These are phyloP conservation scores for Campylomormyrus numenius DNA, from an alignment of 2,113 vertebrate genomes.

Conservation along the genomic window DNA sequence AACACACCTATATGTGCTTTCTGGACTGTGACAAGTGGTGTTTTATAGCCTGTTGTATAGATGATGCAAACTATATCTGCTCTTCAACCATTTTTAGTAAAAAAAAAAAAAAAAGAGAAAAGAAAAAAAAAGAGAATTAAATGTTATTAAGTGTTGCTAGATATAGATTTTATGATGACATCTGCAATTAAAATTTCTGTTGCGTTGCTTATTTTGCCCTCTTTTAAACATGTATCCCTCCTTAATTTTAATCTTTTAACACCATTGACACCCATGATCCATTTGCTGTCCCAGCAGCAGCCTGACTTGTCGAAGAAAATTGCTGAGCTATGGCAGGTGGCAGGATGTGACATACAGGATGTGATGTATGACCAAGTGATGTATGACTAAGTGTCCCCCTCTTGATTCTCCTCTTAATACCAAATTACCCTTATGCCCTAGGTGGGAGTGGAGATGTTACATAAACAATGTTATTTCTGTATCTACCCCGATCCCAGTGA, in stretches of 20 bases:
- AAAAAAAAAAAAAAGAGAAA: constrained; percentile 46
- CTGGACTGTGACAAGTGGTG: constrained; percentile 99
- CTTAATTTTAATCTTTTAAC: constrained; percentile 65
- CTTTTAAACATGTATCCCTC: constrained; percentile 69
- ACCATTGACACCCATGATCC: constrained; percentile 23
- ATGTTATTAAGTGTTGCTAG: constrained; percentile 97
- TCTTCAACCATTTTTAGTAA: constrained; percentile 94
- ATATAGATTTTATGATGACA: constrained; percentile 90
- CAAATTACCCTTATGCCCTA: constrained; percentile 28
- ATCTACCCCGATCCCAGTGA: constrained; percentile 34
- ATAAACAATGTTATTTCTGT: constrained; percentile 20
- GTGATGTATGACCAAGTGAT: constrained; percentile 40
- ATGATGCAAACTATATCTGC: constrained; percentile 98
- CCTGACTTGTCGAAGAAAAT: constrained; percentile 35
- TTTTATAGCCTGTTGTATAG: constrained; percentile 99
- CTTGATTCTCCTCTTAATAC: constrained; percentile 23
- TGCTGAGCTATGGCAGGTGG: constrained; percentile 34
- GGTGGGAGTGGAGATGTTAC: constrained; percentile 36
- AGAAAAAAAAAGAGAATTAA: constrained; percentile 49
- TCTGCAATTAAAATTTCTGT: constrained; percentile 69
- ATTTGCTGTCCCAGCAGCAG: constrained; percentile 39
- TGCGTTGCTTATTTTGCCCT: constrained; percentile 47
- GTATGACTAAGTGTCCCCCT: constrained; percentile 48
- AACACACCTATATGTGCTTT: constrained; percentile 99
- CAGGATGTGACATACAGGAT: constrained; percentile 21